A percentile compares a stretch with the other conserved stretches of the same genome.
phyloP scores from a whole-genome alignment of 1,140 invertebrate genomes.

The Microplitis demolitor region DNA sequence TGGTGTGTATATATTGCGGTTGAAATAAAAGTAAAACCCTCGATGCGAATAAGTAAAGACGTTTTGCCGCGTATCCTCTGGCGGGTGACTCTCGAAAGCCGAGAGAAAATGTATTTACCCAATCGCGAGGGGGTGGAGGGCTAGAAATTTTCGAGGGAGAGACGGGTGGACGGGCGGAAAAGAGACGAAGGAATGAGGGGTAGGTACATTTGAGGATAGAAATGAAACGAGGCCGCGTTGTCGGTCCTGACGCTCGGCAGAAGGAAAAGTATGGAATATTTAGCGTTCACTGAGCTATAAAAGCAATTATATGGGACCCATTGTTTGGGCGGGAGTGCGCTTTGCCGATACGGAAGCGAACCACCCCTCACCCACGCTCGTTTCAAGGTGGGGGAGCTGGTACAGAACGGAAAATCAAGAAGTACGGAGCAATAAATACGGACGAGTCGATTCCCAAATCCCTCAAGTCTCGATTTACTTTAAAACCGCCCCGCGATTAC shows the following conservation, averaged over 20 bases:
- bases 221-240: constrained; percentile 43
- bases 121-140: constrained; percentile 21
- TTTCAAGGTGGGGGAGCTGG: constrained; percentile 6
- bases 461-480: constrained; percentile 25
- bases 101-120: constrained; percentile 28
- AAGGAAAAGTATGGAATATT: constrained; percentile 61
- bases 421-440: constrained; percentile 58
- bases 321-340: constrained; percentile 59
- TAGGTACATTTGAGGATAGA: constrained; percentile 13
- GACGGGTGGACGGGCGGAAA: too few relatives aligned
- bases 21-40: constrained; percentile 20
- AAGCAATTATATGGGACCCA: constrained; percentile 60
- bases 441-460: constrained; percentile 49
- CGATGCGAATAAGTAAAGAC: neutral
- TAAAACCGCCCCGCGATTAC: neutral
- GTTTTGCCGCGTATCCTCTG: constrained; percentile 4
- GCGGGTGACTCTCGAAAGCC: constrained; percentile 19
- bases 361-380: constrained; percentile 12
- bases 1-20: constrained; percentile 14
- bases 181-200: neutral
- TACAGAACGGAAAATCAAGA: constrained; percentile 43
- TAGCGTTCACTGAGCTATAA: constrained; percentile 61
- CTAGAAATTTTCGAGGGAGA: neutral
- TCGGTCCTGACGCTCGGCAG: constrained; percentile 33
- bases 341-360: constrained; percentile 53